Evolutionary conservation across 2,113 vertebrate genomes (phyloP).

Genomic region (Nicator chloris): DNA sequence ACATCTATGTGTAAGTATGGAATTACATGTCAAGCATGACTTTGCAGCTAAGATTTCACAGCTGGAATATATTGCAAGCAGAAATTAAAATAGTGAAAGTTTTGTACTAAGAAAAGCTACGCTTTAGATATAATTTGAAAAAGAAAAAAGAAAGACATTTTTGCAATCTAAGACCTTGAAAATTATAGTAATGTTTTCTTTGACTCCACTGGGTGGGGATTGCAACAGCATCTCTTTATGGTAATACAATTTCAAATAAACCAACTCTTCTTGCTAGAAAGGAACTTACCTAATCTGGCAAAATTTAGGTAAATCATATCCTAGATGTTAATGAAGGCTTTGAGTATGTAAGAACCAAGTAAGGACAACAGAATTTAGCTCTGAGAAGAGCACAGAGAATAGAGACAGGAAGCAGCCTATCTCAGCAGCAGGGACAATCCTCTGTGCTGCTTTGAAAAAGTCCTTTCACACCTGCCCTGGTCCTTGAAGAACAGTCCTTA

Average conservation of each 20-base stretch:
- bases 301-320: background rate
- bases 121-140: background rate
- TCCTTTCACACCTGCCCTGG: slow-evolving; percentile 36
- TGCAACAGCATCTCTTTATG: background rate
- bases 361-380: background rate
- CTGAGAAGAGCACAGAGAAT: background rate
- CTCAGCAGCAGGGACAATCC: background rate
- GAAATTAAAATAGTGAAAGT: background rate
- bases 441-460: slow-evolving; percentile 30
- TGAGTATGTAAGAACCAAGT: background rate
- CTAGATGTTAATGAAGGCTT: background rate
- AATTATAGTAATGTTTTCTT: background rate
- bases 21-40: background rate
- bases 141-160: background rate
- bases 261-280: background rate
- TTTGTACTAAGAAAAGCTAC: background rate
- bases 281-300: background rate
- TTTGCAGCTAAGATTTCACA: background rate
- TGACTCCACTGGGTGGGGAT: background rate
- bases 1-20: background rate
- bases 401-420: slow-evolving; percentile 32
- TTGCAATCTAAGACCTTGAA: background rate
- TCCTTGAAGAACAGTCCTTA: slow-evolving; percentile 41
- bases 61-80: background rate
- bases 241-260: background rate